Base-by-base conservation (phyloP, 2,888 invertebrate species). In the Agrotis exclamationis region DNA sequence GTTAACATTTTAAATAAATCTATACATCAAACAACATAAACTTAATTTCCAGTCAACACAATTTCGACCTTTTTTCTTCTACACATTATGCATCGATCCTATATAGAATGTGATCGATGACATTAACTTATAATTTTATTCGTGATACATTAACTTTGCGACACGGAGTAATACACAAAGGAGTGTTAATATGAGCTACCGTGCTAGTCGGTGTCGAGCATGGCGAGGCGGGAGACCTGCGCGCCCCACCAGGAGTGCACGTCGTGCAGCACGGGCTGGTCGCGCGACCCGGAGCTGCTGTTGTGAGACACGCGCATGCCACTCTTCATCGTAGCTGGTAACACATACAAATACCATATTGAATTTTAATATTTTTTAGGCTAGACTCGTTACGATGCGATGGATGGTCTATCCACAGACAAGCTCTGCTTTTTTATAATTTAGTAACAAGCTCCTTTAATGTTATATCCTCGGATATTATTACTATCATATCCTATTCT, bases 231-330 rank as follows among this genome's bases (percentile, higher is more conserved):
- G 73, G 9, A 96, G 50, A 98, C 96, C 89, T 98, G 98, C 86
- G 98, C 97, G 87, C 97, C 97, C 98, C 98, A 98, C 98, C 98
- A 98, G 87, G 98, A 97, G 86, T 97, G 97, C 70, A 98, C 98
- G 93, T 98, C 98, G 85, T 97, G 96, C 84, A 98, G 97, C 69
- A 94, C 95, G 60, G 93, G 90, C 87, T 87, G 90, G 80, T 82
- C 63, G 54, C 74, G 56, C 70, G 63, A 65, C 51, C 79, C 16
- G 16, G 77, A 77, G 59, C 74, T 63, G 64, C 76, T 72, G 79
- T 69, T 76, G 66, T 77, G 77, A 6, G 64, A 75, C 47, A 73
- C 60, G n/a, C 90, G 90, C 70, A 81, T 85, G 85, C 84, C 90
- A 81, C 86, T 92, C 87, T 93, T 93, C 66, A 85, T 79, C 1